Conservation (phyloP, 2,888 invertebrate genomes). For the Pandemis corylana region DNA sequence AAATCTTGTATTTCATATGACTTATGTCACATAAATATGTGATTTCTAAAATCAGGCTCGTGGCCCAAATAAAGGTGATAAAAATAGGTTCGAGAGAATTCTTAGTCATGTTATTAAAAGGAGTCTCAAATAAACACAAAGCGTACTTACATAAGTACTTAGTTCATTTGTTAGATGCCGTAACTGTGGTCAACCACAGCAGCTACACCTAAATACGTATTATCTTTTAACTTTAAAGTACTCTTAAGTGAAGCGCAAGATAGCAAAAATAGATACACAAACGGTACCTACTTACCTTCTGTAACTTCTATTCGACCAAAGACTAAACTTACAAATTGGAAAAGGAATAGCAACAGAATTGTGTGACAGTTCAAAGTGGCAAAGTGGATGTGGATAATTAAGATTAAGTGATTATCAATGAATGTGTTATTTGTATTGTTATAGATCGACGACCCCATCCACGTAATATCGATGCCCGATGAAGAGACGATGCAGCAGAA, state of each 20-base stretch:
- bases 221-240: background rate
- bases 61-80: too few species aligned
- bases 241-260: background rate
- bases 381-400: too few species aligned
- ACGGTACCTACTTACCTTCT: background rate
- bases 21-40: too few species aligned
- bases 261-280: background rate
- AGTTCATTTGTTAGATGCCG: background rate
- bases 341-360: background rate
- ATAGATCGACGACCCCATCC: constrained; percentile 88
- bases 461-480: constrained; percentile 87
- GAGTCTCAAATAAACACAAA: too few species aligned
- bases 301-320: background rate
- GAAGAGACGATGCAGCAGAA: constrained; percentile 86
- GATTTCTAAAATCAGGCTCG: too few species aligned
- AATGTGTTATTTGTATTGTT: constrained; percentile 52
- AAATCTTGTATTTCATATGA: too few species aligned
- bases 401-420: background rate
- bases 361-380: too few species aligned
- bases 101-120: too few species aligned
- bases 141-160: background rate
- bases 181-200: background rate
- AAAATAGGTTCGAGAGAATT: too few species aligned
- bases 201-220: too few species aligned
- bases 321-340: background rate